Conservation (phyloP, 2,797 vertebrate species). For the Euphonia xanthogaster region DNA sequence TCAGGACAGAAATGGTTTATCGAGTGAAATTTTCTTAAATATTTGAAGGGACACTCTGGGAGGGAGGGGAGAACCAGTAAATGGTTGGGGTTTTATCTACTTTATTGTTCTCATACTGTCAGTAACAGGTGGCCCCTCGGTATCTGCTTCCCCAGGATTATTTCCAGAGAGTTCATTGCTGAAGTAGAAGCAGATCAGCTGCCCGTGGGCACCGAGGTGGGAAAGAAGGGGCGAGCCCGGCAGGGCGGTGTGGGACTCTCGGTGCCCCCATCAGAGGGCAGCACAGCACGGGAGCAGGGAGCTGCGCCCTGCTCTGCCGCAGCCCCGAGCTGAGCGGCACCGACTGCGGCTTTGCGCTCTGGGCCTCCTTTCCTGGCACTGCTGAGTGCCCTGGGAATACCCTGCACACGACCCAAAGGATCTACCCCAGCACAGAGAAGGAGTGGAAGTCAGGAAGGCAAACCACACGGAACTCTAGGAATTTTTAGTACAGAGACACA, state of each 20-base stretch:
- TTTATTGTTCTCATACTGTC: neutral
- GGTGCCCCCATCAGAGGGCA: slow-evolving; percentile 52
- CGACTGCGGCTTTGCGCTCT: fast-evolving
- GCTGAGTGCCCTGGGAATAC: neutral
- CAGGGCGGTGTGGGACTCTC: neutral
- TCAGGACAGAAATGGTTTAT: neutral
- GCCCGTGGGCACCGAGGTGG: neutral
- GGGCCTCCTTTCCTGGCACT: neutral
- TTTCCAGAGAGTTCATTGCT: neutral
- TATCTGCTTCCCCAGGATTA: neutral
- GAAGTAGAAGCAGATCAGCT: neutral
- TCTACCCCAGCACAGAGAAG: neutral
- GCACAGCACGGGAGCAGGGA: neutral
- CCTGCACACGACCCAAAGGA: neutral
- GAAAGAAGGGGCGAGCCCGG: neutral
- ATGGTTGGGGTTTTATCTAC: neutral
- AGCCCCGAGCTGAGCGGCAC: neutral
- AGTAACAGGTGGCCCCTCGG: neutral
- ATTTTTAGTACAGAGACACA: neutral
- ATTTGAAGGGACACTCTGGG: neutral
- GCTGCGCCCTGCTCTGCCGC: neutral
- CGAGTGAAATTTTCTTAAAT: neutral
- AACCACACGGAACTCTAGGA: neutral
- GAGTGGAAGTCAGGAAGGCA: neutral
- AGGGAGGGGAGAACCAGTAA: neutral